Percentiles rank a stretch among this genome's conserved stretches.
phyloP scores from a whole-genome alignment of 2,113 vertebrate genomes.

The Toxostoma redivivum region DNA sequence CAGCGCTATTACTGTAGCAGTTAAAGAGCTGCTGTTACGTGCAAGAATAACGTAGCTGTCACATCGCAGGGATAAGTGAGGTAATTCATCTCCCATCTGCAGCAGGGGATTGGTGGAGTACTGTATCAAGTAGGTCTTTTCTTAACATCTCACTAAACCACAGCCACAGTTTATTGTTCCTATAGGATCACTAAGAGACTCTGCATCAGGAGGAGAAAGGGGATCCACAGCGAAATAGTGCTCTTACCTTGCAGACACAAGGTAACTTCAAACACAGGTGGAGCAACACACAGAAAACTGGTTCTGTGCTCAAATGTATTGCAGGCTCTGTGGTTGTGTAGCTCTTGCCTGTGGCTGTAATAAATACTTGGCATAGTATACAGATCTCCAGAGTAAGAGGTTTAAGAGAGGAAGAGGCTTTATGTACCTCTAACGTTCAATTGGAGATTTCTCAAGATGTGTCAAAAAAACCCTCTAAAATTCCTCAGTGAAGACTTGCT shows the following conservation, averaged over 20 bases:
- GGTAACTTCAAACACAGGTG: not conserved
- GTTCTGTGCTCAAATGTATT: not conserved
- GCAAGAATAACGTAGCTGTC: not conserved
- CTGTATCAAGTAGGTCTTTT: not conserved
- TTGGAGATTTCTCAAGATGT: not conserved
- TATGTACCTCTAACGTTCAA: not conserved
- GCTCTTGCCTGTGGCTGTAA: not conserved
- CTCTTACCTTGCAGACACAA: not conserved
- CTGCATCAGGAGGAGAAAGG: not conserved
- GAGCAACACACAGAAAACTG: not conserved
- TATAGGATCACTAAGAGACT: not conserved
- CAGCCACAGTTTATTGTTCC: not conserved
- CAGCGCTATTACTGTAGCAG: not conserved
- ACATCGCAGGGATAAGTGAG: fast-evolving
- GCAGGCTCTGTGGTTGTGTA: not conserved
- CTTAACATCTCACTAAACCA: not conserved
- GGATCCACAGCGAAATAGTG: fast-evolving
- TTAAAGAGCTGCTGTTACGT: not conserved
- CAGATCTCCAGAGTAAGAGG: not conserved
- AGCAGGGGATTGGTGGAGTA: not conserved
- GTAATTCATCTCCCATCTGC: not conserved
- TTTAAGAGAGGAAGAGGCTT: not conserved
- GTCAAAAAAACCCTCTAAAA: not conserved
- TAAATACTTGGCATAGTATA: not conserved
- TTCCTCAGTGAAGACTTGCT: not conserved